These are phyloP conservation scores for Notodonta ziczac DNA, from an alignment of 2,888 invertebrate genomes.

Conservation along the genomic window DNA sequence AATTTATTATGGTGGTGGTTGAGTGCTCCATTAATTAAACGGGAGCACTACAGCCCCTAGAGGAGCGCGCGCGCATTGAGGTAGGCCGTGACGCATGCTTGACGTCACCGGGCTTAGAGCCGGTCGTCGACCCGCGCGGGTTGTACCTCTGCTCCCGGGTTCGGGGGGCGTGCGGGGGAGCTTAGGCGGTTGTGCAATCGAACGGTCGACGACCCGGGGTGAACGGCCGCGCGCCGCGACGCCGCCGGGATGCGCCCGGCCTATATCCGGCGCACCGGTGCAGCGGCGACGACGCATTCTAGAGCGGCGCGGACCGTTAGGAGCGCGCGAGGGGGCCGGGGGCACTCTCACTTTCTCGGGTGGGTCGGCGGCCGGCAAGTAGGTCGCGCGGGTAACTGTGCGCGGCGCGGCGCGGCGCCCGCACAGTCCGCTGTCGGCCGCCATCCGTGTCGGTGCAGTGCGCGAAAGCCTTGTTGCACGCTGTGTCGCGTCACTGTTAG, in stretches of 20 bases:
- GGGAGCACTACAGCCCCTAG: constrained; percentile 77
- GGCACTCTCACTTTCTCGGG: constrained; percentile 85
- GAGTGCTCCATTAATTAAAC: constrained; percentile 60
- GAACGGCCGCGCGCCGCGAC: constrained; percentile 79
- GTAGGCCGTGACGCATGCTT: constrained; percentile 83
- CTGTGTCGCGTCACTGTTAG: constrained; percentile 65
- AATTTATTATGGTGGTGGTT: constrained; percentile 18
- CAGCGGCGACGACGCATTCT: constrained; percentile 82
- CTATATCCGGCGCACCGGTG: constrained; percentile 84
- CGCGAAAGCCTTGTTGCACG: constrained; percentile 57
- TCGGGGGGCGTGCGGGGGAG: constrained; percentile 52
- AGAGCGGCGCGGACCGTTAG: constrained; percentile 84
- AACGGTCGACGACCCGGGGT: constrained; percentile 82
- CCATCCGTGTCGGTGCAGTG: constrained; percentile 85
- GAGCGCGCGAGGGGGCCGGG: constrained; percentile 74
- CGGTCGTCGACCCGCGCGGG: constrained; percentile 72
- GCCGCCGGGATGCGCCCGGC: constrained; percentile 84
- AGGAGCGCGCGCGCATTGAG: constrained; percentile 84
- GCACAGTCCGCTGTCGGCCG: constrained; percentile 84
- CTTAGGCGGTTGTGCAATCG: constrained; percentile 79
- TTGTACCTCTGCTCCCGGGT: constrained; percentile 73
- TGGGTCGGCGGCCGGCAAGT: constrained; percentile 91
- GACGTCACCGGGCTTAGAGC: constrained; percentile 74
- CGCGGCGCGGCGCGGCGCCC: constrained; percentile 81
- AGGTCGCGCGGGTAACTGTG: constrained; percentile 90